Evolutionary conservation across 2,888 invertebrate genomes (phyloP).

Genomic region (Ormyrus nitidulus): DNA sequence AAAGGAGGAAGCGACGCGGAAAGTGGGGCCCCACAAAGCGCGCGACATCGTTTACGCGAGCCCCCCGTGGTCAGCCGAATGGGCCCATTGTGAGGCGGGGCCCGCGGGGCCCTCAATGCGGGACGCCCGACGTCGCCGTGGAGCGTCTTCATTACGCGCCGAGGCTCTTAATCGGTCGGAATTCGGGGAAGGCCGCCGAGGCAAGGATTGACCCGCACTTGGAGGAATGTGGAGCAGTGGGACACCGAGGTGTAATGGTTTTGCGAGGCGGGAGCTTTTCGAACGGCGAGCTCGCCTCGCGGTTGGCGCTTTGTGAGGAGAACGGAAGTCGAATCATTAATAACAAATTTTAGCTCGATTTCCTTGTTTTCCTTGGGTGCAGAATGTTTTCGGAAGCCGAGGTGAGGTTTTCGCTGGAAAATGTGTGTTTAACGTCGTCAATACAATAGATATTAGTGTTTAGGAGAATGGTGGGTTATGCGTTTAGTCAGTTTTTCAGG

Average conservation of each 20-base stretch:
- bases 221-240: conserved; percentile 11
- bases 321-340: no score
- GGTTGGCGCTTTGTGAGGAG: not conserved
- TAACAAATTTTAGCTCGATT: no score
- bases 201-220: conserved; percentile 59
- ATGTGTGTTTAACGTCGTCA: no score
- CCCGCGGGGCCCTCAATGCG: conserved; percentile 60
- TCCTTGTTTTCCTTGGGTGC: no score
- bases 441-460: no score
- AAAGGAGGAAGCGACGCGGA: conserved; percentile 5
- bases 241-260: conserved; percentile 17
- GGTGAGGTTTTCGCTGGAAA: no score
- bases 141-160: conserved; percentile 69
- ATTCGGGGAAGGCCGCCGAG: conserved; percentile 46
- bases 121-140: conserved; percentile 67
- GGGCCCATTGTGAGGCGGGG: conserved; percentile 63
- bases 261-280: not conserved
- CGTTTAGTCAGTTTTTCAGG: no score
- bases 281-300: no score
- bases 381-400: no score
- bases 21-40: not conserved
- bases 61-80: conserved; percentile 64
- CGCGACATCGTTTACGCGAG: conserved; percentile 72
- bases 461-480: no score
- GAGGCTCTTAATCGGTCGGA: conserved; percentile 42